phyloP scores from a whole-genome alignment of 2,113 vertebrate genomes.

The Sinocyclocheilus maitianheensis region DNA sequence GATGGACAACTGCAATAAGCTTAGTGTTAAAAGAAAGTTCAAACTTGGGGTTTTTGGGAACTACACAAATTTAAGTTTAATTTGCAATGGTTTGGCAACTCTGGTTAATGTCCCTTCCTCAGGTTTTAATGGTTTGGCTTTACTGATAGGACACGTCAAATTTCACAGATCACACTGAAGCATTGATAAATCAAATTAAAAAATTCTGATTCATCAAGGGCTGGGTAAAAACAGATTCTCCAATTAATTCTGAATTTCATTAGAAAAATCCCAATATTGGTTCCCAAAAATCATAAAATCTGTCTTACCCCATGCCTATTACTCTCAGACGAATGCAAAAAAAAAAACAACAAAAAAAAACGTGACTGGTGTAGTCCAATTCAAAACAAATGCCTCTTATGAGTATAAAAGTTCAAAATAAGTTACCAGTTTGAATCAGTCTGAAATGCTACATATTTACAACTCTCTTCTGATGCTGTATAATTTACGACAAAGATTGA shows the following conservation, averaged over 20 bases:
- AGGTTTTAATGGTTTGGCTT: conserved; percentile 15
- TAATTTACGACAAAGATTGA: neutral
- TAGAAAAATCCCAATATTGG: neutral
- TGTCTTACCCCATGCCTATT: neutral
- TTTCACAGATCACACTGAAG: neutral
- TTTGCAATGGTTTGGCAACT: conserved; percentile 38
- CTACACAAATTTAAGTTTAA: conserved; percentile 31
- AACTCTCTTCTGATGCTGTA: neutral
- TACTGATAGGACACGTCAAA: neutral
- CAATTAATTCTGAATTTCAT: conserved; percentile 17
- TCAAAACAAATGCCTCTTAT: neutral
- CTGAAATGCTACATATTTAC: neutral
- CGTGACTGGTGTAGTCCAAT: neutral
- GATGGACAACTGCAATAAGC: neutral
- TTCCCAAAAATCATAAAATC: neutral
- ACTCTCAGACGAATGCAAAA: neutral
- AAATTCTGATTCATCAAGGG: neutral
- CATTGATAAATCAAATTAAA: neutral
- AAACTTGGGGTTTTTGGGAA: neutral
- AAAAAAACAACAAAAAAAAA: neutral
- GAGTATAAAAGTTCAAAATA: neutral
- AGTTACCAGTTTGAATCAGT: neutral
- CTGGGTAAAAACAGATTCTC: neutral
- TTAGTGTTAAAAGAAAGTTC: neutral
- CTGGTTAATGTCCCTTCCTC: conserved; percentile 3